Conservation (phyloP, 1,140 invertebrate genomes). For the Zaprionus camerounensis region DNA sequence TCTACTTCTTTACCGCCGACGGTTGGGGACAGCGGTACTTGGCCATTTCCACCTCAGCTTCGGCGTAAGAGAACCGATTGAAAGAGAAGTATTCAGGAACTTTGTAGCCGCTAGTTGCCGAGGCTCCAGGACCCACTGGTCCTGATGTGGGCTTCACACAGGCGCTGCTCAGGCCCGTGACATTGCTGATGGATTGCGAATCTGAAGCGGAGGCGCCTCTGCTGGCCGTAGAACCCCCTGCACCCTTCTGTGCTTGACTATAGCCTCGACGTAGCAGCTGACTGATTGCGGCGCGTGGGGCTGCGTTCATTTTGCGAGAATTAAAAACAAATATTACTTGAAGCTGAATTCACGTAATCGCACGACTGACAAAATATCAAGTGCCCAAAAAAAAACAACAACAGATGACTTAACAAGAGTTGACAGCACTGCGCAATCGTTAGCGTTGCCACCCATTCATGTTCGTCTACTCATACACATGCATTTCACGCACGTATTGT, state of each 20-base stretch:
- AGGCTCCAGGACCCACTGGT: constrained; percentile 90
- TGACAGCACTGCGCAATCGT: constrained; percentile 23
- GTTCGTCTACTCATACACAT: neutral
- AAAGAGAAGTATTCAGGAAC: constrained; percentile 95
- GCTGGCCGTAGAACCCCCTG: constrained; percentile 32
- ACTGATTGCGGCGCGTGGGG: constrained; percentile 28
- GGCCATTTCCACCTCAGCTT: constrained; percentile 93
- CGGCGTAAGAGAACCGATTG: constrained; percentile 90
- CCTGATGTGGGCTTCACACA: constrained; percentile 86
- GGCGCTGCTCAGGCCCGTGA: constrained; percentile 87
- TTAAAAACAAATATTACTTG: constrained; percentile 49
- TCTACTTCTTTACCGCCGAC: constrained; percentile 71
- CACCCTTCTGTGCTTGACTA: constrained; percentile 62
- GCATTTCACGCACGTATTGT: neutral
- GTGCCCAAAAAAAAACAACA: constrained; percentile 44
- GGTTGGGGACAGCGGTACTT: constrained; percentile 91
- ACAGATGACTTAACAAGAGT: constrained; percentile 34
- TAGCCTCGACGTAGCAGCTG: constrained; percentile 59
- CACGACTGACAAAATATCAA: constrained; percentile 46
- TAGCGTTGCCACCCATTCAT: constrained; percentile 24
- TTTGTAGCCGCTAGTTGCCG: constrained; percentile 90
- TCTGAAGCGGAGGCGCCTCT: constrained; percentile 27
- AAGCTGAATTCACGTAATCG: constrained; percentile 73
- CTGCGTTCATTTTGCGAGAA: constrained; percentile 57
- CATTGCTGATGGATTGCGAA: constrained; percentile 60